Conservation (phyloP, 2,888 invertebrate species). For the Hydropsyche betteni region DNA sequence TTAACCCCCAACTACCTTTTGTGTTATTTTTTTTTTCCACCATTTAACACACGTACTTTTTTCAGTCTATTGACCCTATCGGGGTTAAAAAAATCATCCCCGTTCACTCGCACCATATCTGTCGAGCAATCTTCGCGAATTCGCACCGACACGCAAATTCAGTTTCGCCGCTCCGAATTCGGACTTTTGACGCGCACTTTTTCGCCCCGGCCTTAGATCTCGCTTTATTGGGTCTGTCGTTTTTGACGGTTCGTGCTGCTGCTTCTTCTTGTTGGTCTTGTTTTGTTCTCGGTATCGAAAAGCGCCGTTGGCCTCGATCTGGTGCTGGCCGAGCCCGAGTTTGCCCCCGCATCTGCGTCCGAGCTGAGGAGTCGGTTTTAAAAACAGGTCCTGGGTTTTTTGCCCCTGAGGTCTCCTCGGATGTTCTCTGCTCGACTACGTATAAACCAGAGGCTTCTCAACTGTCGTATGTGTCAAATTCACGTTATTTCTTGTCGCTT, state of each 20-base stretch:
- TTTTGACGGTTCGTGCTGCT: constrained; percentile 1
- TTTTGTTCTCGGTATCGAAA: too few relatives aligned
- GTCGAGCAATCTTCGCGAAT: too few relatives aligned
- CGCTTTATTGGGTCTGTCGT: neutral
- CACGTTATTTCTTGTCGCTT: too few relatives aligned
- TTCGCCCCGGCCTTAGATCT: too few relatives aligned
- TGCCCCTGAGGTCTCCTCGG: constrained; percentile 43
- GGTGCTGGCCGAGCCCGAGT: neutral
- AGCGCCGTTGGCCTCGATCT: neutral
- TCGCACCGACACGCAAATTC: too few relatives aligned
- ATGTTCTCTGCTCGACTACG: constrained; percentile 30
- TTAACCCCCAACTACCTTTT: constrained; percentile 36
- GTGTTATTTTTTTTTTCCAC: constrained; percentile 12
- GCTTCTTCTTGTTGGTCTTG: too few relatives aligned
- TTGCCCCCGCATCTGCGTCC: constrained; percentile 14
- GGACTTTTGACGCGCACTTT: too few relatives aligned
- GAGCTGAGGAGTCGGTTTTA: constrained; percentile 42
- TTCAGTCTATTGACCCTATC: neutral
- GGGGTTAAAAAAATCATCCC: neutral
- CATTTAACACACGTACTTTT: neutral
- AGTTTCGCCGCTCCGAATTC: too few relatives aligned
- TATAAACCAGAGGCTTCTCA: constrained; percentile 29
- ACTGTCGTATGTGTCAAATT: neutral
- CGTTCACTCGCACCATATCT: too few relatives aligned
- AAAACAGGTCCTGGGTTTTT: constrained; percentile 51